Base-by-base conservation (phyloP, 2,888 invertebrate genomes). In the Pollenia angustigena region DNA sequence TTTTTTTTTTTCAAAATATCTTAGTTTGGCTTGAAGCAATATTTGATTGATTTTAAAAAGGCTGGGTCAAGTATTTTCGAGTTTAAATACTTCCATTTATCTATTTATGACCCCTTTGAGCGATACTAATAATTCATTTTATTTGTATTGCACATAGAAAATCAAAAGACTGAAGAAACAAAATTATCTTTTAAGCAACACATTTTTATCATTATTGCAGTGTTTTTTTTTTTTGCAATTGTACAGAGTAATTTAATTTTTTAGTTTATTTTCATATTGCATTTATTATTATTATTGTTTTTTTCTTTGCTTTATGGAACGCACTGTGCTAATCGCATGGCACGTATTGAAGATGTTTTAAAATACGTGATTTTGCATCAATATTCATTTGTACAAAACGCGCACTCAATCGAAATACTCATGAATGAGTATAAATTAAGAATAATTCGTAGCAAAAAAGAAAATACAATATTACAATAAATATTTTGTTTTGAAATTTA, bases 361-460 rank as follows among this genome's bases (percentile, higher is more conserved):
- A 80, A 62, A 68, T 66, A 83, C 83, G 86, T 87, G 83, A 71
- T 72, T 71, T 64, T 54, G 40, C 69, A 50, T 40, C 60, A 68
- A 54, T 23, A 71, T 69, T 50, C 42, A 69, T 69, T 66, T 40
- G 54, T 2, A 68, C 7, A 48, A 68, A 58, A 68, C n/a, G 4
- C 12, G 48, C 4, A 14, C 32, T 32, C 32, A 32, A 32, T 32
- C 10, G 11, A 52, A 75, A 74, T 62, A 48, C 75, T 58, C 52
- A 66, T 74, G 60, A 85, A 68, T 74, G 72, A 78, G 58, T 78
- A 66, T 69, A 81, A 81, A 74, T 79, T 69, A 76, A 86, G 58
- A 80, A 83, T 72, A 68, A 75, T 74, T 64, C 18, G 32, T 66
- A 54, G 66, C 52, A 56, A 75, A 83, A 86, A 83, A 71, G 76